Evolutionary conservation across 2,113 vertebrate species (phyloP), one percentile per base, ranked within the genome.

Genomic region (Hypocryptadius cinnamomeus): DNA sequence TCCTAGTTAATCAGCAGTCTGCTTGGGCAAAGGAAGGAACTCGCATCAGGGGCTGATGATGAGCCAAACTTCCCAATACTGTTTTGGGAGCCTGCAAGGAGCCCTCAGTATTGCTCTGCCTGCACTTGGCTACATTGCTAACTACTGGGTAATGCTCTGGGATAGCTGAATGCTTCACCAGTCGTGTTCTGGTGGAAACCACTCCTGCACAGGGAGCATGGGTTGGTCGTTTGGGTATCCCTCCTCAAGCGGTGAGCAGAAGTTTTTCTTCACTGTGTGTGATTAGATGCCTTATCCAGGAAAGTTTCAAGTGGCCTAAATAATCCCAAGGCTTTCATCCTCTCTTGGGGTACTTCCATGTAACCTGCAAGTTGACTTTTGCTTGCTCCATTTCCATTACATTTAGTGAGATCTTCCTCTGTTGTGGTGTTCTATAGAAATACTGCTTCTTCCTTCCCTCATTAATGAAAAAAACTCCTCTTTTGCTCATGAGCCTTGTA

Each of bases 1-100:
- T 96, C 93, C 94, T 89, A 91, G 95, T 91, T 97, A 94, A 94
- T 96, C 95, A 95, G 92, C 95, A 96, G 92, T 79, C 92, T 96
- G 94, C 93, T 94, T 94, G 95, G 95, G 95, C 92, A 96, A 84
- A 80, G 91, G 92, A 94, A 92, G 73, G 63, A 84, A 66, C 89
- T 95, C 79, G 12, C 95, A 96, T 94, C 92, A 93, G 87, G 94
- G 92, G 92, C 91, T 94, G 95, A 86, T 92, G 94, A 76, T 82
- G 89, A 96, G 95, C 95, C 94, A 94, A 92, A 90, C 91, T 96
- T 97, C 82, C 76, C 87, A 48, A 59, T 33, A 14, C 79, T 35
- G 64, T 37, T 77, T 87, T 1, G 2, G 85, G 90, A 95, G 77
- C 60, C 42, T 92, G 88, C 47, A 39, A 92, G 78, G 54, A 90